A percentile compares a stretch with the other conserved stretches of the same genome.
Evolutionary conservation across 2,797 vertebrate genomes (phyloP).

Genomic region (Galaxias olidus): DNA sequence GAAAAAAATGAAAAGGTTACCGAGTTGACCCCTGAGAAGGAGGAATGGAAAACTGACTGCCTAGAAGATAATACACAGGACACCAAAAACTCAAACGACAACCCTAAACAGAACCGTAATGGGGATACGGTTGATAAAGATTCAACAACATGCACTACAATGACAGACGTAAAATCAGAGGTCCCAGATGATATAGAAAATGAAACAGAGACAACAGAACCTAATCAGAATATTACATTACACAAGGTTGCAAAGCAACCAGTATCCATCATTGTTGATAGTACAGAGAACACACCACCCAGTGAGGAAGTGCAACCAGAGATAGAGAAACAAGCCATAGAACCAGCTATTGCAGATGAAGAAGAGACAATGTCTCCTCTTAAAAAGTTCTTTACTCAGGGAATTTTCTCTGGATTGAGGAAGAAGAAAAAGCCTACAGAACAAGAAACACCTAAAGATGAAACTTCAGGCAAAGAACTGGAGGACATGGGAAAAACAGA

Average conservation of each 20-base stretch:
- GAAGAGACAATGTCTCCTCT: constrained; percentile 79
- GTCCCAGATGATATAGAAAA: constrained; percentile 41
- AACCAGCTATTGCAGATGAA: constrained; percentile 32
- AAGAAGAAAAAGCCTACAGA: constrained; percentile 84
- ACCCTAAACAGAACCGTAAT: constrained; percentile 50
- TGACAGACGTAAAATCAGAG: constrained; percentile 47
- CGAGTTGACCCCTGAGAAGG: constrained; percentile 70
- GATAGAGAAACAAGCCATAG: constrained; percentile 37
- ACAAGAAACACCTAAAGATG: constrained; percentile 65
- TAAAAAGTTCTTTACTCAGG: constrained; percentile 88
- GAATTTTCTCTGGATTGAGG: constrained; percentile 83
- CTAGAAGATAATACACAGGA: constrained; percentile 34
- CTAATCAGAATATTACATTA: constrained; percentile 38
- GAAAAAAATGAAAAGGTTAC: constrained; percentile 74
- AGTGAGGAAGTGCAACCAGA: too few relatives aligned
- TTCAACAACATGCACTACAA: constrained; percentile 48
- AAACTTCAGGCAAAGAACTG: constrained; percentile 47
- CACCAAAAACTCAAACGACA: constrained; percentile 35
- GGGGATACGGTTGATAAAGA: constrained; percentile 45
- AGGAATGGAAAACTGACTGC: constrained; percentile 55
- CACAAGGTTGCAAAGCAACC: constrained; percentile 26
- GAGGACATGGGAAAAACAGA: constrained; percentile 41
- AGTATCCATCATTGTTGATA: constrained; percentile 45
- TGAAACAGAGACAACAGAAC: constrained; percentile 38
- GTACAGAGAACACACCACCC: constrained; percentile 27